Base-by-base conservation (phyloP, 2,888 invertebrate genomes). In the Cerceris rybyensis region DNA sequence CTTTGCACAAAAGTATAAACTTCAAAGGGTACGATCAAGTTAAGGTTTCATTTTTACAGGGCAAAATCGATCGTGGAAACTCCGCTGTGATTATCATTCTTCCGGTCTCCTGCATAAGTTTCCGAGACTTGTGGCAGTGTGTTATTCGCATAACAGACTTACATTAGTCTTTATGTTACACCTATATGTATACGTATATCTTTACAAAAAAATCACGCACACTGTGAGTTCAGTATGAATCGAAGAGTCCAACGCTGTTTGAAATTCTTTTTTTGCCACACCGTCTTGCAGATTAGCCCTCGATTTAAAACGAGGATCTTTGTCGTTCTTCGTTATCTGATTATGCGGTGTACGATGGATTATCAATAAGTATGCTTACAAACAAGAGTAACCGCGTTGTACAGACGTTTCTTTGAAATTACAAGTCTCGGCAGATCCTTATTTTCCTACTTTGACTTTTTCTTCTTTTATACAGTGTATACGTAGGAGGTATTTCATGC, bases 101-200 rank as follows among this genome's bases (percentile, higher is more conserved):
- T 17, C 28, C 28, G 28, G 28, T 28, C 65, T 76, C 63, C 28
- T 52, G 63, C 66, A 42, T 77, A 73, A 69, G 67, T 65, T 73
- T 81, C 58, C 79, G 75, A 84, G 76, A 85, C 60, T 79, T 80
- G 74, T 89, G 88, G 88, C 88, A 88, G 89, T 88, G 88, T 85
- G 75, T 81, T 85, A 87, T 28, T 28, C 77, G 82, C 70, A 78
- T 81, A 85, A 79, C 82, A 78, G 80, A 78, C 78, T 85, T 70
- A 78, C 46, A 58, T 82, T 82, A 82, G 75, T 79, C 58, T 84
- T 85, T 85, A 86, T 86, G 60, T 86, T 86, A 86, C 80, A 85
- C 68, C 59, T 83, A 85, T 85, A 85, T 72, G 78, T 82, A 82
- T 82, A 80, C 65, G 67, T 75, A 71, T 86, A 86, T 82, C 59